phyloP scores from a whole-genome alignment of 37 sponge, comb jelly and placozoan genomes.

The Beroe ovata region DNA sequence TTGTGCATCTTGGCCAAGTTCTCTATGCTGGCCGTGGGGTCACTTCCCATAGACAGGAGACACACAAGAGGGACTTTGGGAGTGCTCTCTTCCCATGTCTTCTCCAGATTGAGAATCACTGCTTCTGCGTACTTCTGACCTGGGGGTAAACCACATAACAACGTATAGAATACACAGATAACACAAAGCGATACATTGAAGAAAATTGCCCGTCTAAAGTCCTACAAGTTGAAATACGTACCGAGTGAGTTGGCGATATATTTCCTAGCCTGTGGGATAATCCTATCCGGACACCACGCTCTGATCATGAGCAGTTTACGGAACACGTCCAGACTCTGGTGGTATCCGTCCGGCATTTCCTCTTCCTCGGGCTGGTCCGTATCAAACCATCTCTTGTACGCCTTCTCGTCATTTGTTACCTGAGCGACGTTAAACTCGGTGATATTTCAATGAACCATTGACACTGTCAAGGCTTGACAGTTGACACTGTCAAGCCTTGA shows the following conservation, averaged over 20 bases:
- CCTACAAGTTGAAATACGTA: too few relatives aligned
- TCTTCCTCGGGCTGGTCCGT: slow-evolving; percentile 64
- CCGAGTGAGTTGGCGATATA: slow-evolving; percentile 72
- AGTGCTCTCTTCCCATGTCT: slow-evolving; percentile 93
- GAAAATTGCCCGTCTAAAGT: too few relatives aligned
- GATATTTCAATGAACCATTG: too few relatives aligned
- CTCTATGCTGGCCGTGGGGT: slow-evolving; percentile 94
- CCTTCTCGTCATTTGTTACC: slow-evolving; percentile 40
- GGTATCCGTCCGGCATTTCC: slow-evolving; percentile 66
- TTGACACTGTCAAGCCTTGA: too few relatives aligned
- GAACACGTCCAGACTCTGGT: slow-evolving; percentile 52
- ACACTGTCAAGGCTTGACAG: too few relatives aligned
- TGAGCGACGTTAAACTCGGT: too few relatives aligned
- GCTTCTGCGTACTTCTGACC: slow-evolving; percentile 85
- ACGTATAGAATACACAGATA: background rate
- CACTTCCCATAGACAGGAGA: slow-evolving; percentile 96
- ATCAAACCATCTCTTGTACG: slow-evolving; percentile 56
- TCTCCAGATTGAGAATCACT: slow-evolving; percentile 88
- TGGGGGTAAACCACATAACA: too few relatives aligned
- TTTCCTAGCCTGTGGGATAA: slow-evolving; percentile 93
- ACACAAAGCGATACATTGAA: background rate
- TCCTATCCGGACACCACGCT: slow-evolving; percentile 97
- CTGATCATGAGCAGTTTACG: slow-evolving; percentile 65
- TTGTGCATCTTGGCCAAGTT: slow-evolving; percentile 80
- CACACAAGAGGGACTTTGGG: slow-evolving; percentile 87